Base-by-base conservation (phyloP, 2,888 invertebrate genomes). In the Eupsilia transversa region DNA sequence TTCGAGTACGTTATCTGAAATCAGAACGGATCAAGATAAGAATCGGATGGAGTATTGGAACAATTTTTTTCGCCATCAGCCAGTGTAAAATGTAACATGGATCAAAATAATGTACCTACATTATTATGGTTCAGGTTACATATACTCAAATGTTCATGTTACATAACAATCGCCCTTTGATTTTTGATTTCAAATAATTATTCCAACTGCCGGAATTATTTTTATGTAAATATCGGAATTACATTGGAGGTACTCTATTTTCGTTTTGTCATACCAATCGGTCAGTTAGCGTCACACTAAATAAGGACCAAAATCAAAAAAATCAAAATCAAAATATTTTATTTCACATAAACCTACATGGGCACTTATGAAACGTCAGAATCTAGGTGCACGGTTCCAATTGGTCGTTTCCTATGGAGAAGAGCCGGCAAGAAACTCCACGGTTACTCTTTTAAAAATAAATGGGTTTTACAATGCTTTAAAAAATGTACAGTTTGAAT, bases 181-280 rank as follows among this genome's bases (percentile, higher is more conserved):
- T 75, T 65, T n/a, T n/a, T n/a, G n/a, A n/a, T n/a, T 66, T 33
- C 12, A 49, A 63, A 72, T 67, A 60, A 72, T 85, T 57, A 60
- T 64, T 69, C 59, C 38, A 59, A 76, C 76, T 59, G 61, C 63
- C 9, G n/a, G 38, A 72, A 82, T 82, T 75, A 84, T 68, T 73
- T 56, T 54, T 56, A 35, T n/a, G 35, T 80, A 63, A 82, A 81
- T 81, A 72, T 33, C 54, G n/a, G 23, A 35, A 75, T 68, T 56
- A 52, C 33, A 38, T 14, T 71, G 33, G 12, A 56, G 33, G 43
- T 49, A 46, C n/a, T 78, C 43, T 49, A 7, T 23, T 65, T 68
- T 79, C 67, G 64, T 80, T 71, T 60, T 35, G 64, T 63, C 27
- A 46, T 30, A 61, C 3, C 27, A 30, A 71, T 64, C 9, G 46